Base-by-base conservation (phyloP, 2,797 vertebrate species). In the Onychomys arenicola region DNA sequence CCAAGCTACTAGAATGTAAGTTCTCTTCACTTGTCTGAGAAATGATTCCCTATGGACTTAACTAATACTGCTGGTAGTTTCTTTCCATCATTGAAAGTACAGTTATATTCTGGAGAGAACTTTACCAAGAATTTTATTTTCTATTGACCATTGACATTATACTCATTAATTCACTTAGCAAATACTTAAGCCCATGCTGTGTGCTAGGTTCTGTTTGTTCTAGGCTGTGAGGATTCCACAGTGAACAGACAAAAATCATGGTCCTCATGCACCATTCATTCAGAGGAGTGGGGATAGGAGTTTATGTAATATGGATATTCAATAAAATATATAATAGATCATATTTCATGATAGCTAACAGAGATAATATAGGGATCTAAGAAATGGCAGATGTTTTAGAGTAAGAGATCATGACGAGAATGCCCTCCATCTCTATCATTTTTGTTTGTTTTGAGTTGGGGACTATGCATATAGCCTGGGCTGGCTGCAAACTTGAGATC, bases 11-110 rank as follows among this genome's bases (percentile, higher is more conserved):
- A 40, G 59, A 96, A 86, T 57, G 59, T 86, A 83, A 97, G 89
- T 93, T 80, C 17, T 96, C 57, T 92, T 97, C 19, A 85, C 69
- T 89, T 89, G 32, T 71, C 90, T 94, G 88, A 93, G 89, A 92
- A 83, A 25, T 90, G 49, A 61, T 94, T 97, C 84, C 95, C 63
- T 94, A 34, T 96, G 77, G 78, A 91, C 94, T 94, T 84, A 86
- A 75, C 16, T 69, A 46, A 82, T 75, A 29, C 9, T 57, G 4
- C 23, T 80, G 21, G 19, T 80, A 43, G 17, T 88, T 89, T 94
- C 55, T 96, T 91, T 89, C 73, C 25, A 46, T 63, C 52, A 65
- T 12, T 93, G 49, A 92, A 96, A 94, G 27, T 78, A 61, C 52
- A 94, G 11, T 19, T 94, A 57, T 75, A 67, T 95, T 93, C 57